A percentile compares a stretch with the other conserved stretches of the same genome.
phyloP scores from a whole-genome alignment of 2,888 invertebrate species.

The Oasisia sp. region DNA sequence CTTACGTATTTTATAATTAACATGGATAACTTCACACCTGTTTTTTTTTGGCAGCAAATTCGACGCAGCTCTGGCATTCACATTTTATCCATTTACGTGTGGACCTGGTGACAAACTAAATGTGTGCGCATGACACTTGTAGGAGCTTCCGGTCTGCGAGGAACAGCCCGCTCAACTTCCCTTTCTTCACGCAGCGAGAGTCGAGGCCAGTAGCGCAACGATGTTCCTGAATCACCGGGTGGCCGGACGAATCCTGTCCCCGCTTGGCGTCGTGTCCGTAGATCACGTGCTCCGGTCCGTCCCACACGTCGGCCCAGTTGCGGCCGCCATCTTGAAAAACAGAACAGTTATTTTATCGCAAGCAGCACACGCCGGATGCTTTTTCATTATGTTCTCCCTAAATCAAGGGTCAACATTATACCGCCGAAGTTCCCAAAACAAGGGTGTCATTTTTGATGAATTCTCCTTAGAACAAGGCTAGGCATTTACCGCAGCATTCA shows the following conservation, averaged over 20 bases:
- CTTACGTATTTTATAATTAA: too few species aligned
- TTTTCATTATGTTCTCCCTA: too few species aligned
- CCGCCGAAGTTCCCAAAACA: too few species aligned
- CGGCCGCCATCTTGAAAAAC: conserved; percentile 44
- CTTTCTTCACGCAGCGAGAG: conserved; percentile 58
- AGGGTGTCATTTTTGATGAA: too few species aligned
- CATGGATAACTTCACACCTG: too few species aligned
- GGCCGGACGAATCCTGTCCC: conserved; percentile 47
- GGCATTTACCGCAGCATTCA: too few species aligned
- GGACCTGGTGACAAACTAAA: neutral
- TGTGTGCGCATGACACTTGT: neutral
- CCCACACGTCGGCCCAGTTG: conserved; percentile 61
- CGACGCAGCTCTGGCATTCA: too few species aligned
- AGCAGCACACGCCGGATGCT: neutral
- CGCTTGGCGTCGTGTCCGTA: conserved; percentile 65
- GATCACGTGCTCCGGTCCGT: conserved; percentile 64
- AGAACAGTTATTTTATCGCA: neutral
- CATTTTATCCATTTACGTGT: too few species aligned
- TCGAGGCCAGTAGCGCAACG: conserved; percentile 63
- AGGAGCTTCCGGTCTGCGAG: neutral
- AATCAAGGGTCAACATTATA: too few species aligned
- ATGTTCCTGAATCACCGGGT: conserved; percentile 28
- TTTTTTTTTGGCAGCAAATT: too few species aligned
- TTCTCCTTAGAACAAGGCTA: too few species aligned
- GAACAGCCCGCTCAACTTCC: neutral